Base-by-base conservation (phyloP, 1,140 invertebrate species). In the Parasteatoda tepidariorum region DNA sequence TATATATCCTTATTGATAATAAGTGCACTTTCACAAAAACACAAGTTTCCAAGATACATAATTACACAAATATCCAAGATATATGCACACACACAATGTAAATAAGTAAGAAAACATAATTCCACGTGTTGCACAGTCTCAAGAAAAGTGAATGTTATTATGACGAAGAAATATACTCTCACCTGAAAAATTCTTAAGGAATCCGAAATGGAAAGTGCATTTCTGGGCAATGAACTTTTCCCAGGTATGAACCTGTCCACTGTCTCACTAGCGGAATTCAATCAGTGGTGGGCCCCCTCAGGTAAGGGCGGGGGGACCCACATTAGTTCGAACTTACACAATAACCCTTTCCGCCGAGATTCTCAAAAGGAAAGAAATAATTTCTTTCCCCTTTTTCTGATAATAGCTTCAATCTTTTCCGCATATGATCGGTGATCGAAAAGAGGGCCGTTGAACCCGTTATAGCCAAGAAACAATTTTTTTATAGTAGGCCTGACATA, bases 201-300 rank as follows among this genome's bases (percentile, higher is more conserved):
- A 28, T 38, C 34, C 31, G 30, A 68, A 61, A 68, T 79, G 78
- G 78, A 70, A 82, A 82, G 67, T 71, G 78, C 67, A 82, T 48
- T 22, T 61, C 38, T 54, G 78, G 78, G n/a, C 78, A 33, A 68
- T 71, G 78, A 82, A 82, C 78, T 70, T 82, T 79, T 33, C 41
- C 26, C 34, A 70, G 33, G 54, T 33, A 71, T 82, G 78, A 82
- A 82, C 78, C 78, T 82, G 78, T 82, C 57, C 66, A 70, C 78
- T 70, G 30, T 82, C 28, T 66, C 59, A 68, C 66, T 82, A 71
- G 78, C 66, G 67, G 78, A 82, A 82, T 82, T 79, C 54, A 66
- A 33, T 30, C 34, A 64, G 48, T 57, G 24, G 24, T 38, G 75
- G 41, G 66, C 28, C 61, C 78, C 78, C 78, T 48, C 57, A 18